Base-by-base conservation (phyloP, 2,797 vertebrate species). In the Sebastes minor region DNA sequence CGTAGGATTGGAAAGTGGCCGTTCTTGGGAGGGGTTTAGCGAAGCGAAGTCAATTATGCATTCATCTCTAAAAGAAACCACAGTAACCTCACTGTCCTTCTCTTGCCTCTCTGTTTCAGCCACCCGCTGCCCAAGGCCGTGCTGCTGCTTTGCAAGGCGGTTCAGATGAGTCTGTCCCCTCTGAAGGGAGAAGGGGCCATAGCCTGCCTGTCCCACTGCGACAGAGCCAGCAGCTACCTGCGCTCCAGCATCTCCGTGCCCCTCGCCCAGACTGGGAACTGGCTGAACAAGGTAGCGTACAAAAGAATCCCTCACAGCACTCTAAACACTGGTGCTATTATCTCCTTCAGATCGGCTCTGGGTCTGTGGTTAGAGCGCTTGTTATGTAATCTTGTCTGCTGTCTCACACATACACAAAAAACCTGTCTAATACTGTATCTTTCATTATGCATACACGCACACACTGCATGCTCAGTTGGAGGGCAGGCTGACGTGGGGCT, bases 171-270 rank as follows among this genome's bases (percentile, higher is more conserved):
- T 0, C 93, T 99, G 33, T 95, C 92, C 1, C 95, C 96, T 25
- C 97, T 98, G 92, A 99, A 99, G 91, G 96, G 94, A 1, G 98
- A 99, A 10, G 97, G 95, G 4, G 94, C 93, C 2, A 90, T 96
- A 22, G 94, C 88, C 86, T 96, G 97, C 61, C 95, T 98, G 88
- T 90, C 95, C 67, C 96, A 97, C 83, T 98, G 97, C 0, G 97
- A 99, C 92, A 93, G 97, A 88, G 97, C 97, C 94, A 99, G 98
- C 74, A 89, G 95, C 79, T 97, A 96, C 85, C 94, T 99, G 72
- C 96, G 97, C 95, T 95, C 95, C 91, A 98, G 97, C 92, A 94
- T 99, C 86, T 96, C 97, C 0, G 82, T 96, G 38, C 93, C 95
- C 0, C 96, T 98, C 80, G 93, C 95, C 62, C 96, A 96, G 76